These are phyloP conservation scores for Eubasilissa regina DNA, from an alignment of 1,140 invertebrate species.

Conservation along the genomic window DNA sequence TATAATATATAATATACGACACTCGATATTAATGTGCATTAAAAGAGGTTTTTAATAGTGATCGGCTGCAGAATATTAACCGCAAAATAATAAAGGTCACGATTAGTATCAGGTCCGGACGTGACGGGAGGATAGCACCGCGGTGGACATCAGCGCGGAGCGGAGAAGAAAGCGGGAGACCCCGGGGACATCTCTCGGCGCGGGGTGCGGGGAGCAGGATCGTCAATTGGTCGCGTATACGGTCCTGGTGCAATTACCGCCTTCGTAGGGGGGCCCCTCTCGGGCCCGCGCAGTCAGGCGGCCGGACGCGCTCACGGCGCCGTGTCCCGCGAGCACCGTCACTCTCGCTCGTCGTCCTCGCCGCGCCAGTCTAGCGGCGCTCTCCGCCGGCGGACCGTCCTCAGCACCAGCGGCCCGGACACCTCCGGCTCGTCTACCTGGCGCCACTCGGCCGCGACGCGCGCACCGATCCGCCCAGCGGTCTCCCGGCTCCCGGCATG, in stretches of 20 bases:
- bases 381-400: background rate
- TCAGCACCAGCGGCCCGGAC: background rate
- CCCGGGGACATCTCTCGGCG: background rate
- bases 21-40: too few species aligned
- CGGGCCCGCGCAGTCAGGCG: conserved; percentile 52
- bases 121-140: too few species aligned
- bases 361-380: background rate
- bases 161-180: conserved; percentile 13
- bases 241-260: conserved; percentile 62
- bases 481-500: background rate
- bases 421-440: too few species aligned
- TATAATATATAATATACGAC: too few species aligned
- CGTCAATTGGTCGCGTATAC: conserved; percentile 66
- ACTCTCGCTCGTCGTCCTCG: background rate
- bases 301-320: conserved; percentile 4
- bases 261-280: conserved; percentile 55
- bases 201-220: conserved; percentile 34
- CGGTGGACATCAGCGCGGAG: too few species aligned
- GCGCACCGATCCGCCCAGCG: background rate
- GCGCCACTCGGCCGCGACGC: conserved; percentile 2
- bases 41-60: too few species aligned
- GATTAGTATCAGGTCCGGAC: too few species aligned
- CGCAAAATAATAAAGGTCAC: too few species aligned
- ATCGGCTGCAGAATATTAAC: too few species aligned
- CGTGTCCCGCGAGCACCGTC: background rate